Evolutionary conservation across 92 coral and sea anemone genomes (phyloP).

Genomic region (Ricordea florida): DNA sequence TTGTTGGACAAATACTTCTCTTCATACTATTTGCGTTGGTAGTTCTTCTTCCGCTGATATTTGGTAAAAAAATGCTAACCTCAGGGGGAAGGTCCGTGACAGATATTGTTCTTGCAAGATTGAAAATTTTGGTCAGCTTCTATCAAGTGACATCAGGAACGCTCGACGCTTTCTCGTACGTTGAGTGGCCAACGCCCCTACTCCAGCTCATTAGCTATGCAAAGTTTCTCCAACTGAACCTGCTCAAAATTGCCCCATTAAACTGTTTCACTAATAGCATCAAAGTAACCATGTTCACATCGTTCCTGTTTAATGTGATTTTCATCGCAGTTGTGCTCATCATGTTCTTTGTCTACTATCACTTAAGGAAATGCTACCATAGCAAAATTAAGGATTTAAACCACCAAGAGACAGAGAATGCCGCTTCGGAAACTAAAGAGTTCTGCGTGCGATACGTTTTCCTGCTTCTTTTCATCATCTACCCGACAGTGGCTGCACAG

Average conservation of each 20-base stretch:
- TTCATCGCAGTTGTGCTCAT: slow-evolving; percentile 7
- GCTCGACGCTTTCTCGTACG: slow-evolving; percentile 27
- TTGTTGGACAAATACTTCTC: neutral
- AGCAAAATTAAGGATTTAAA: neutral
- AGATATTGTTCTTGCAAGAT: slow-evolving; percentile 36
- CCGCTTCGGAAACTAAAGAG: too few species aligned
- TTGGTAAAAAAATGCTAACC: slow-evolving; percentile 11
- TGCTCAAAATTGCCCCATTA: slow-evolving; percentile 22
- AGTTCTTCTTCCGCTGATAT: slow-evolving; percentile 2
- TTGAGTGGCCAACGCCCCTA: slow-evolving; percentile 29
- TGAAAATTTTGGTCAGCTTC: slow-evolving; percentile 38
- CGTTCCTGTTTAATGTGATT: neutral
- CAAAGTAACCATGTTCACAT: slow-evolving; percentile 12
- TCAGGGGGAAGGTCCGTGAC: slow-evolving; percentile 20
- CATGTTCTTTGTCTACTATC: neutral
- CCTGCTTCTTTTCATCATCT: slow-evolving; percentile 33
- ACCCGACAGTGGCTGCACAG: slow-evolving; percentile 9
- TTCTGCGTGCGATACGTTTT: slow-evolving; percentile 8
- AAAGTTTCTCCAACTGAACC: slow-evolving; percentile 35
- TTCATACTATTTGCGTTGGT: neutral
- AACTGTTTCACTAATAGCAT: slow-evolving; percentile 19
- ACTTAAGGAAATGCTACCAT: neutral
- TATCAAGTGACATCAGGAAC: slow-evolving; percentile 35
- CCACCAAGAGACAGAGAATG: neutral
- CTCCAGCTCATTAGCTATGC: slow-evolving; percentile 18